Evolutionary conservation across 2,888 invertebrate species (phyloP).

Genomic region (Criorhina ranunculi): DNA sequence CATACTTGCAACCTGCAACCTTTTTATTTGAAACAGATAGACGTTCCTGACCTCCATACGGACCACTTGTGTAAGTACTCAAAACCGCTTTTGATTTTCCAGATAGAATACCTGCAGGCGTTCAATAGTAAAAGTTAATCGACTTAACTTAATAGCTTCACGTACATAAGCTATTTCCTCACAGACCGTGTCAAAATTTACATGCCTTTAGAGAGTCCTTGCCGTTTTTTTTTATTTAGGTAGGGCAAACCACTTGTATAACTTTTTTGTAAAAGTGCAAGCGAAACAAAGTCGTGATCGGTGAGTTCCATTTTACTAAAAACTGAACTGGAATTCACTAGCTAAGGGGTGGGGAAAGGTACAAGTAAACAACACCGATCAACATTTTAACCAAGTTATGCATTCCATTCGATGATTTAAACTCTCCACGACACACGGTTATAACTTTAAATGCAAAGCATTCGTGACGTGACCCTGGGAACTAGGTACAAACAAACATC

Average conservation of each 20-base stretch:
- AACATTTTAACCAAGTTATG: conserved; percentile 45
- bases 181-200: background rate
- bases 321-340: conserved; percentile 6
- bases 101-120: no score
- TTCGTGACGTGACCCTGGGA: conserved; percentile 64
- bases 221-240: background rate
- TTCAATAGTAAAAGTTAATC: no score
- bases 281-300: conserved; percentile 39
- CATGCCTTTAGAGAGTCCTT: conserved; percentile 7
- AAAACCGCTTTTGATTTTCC: no score
- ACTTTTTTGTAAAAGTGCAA: background rate
- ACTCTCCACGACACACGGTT: conserved; percentile 31
- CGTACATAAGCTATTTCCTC: no score
- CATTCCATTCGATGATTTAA: conserved; percentile 57
- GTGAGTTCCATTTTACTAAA: conserved; percentile 33
- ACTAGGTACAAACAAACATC: conserved; percentile 19
- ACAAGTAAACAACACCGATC: conserved; percentile 41
- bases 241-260: background rate
- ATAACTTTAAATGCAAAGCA: conserved; percentile 47
- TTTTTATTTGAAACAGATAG: no score
- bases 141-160: no score
- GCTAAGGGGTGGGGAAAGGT: conserved; percentile 7
- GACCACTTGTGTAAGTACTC: no score
- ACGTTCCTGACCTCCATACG: no score
- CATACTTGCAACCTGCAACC: no score